Base-by-base conservation (phyloP, 2,888 invertebrate species). In the Allophyes oxyacanthae region DNA sequence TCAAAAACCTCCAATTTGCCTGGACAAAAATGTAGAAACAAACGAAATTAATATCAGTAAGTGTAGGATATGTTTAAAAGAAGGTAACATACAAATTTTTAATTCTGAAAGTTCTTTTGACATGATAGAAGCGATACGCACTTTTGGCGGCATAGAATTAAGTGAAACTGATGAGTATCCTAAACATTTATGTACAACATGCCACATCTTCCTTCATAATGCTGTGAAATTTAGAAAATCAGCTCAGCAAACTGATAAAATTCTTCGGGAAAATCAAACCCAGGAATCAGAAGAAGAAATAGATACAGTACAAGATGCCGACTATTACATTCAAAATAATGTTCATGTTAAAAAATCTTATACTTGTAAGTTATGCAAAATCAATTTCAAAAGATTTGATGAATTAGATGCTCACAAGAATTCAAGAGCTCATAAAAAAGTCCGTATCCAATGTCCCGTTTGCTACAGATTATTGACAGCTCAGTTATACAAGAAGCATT, bases 51-150 rank as follows among this genome's bases (percentile, higher is more conserved):
- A 0, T 6, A 48, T 15, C 8, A 57, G 54, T 28, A 73, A 60
- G 13, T 91, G 92, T 70, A 83, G 92, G 65, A 77, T 90, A 40
- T 92, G 92, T 78, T 73, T 91, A 20, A 77, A 85, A 56, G 57
- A 79, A 14, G 91, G 85, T n/a, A 59, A 51, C 3, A 72, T 84
- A 52, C 72, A 82, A 14, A 89, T 92, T 52, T 86, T 75, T 54
- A 70, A 62, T 2, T 51, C 66, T 7, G 64, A 80, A 11, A 54
- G 62, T 25, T 37, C 62, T 0, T 57, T 64, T 13, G 78, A 87
- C 43, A 64, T 89, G 37, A 64, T 75, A n/a, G 81, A 89, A 54
- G 83, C 84, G 6, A 75, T 92, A 46, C 57, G 68, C 33, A 76
- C 63, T 6, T 85, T 90, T 56, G 81, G 79, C 0, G 82, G 78